Percentiles rank a stretch among this genome's conserved stretches.
These are phyloP conservation scores for Penaeus indicus DNA, from an alignment of 1,140 invertebrate species.

Conservation along the genomic window DNA sequence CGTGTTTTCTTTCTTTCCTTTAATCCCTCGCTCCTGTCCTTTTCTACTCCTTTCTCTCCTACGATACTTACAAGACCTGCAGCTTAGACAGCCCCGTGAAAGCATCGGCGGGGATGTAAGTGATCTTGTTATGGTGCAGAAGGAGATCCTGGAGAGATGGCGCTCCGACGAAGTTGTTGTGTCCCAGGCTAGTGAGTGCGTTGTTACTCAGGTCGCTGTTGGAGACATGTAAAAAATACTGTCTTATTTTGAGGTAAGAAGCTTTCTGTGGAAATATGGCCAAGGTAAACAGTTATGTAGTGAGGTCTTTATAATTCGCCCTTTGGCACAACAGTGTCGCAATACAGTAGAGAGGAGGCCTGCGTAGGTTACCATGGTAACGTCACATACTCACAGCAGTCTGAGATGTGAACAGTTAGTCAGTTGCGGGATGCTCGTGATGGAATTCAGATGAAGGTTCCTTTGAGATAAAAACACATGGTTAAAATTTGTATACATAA, in stretches of 20 bases:
- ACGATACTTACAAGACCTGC: slow-evolving; percentile 85
- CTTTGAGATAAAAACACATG: slow-evolving; percentile 37
- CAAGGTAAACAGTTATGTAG: neutral
- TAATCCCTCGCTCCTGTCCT: neutral
- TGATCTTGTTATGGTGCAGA: slow-evolving; percentile 85
- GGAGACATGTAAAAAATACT: neutral
- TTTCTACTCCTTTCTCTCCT: slow-evolving; percentile 11
- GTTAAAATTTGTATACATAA: neutral
- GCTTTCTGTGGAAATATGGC: slow-evolving; percentile 33
- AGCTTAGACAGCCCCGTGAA: slow-evolving; percentile 85
- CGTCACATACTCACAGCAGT: slow-evolving; percentile 71
- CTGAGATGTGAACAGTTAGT: slow-evolving; percentile 74
- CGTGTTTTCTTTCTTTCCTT: neutral
- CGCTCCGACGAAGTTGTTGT: slow-evolving; percentile 79
- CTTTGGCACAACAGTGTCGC: neutral
- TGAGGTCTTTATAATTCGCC: slow-evolving; percentile 18
- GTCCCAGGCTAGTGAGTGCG: slow-evolving; percentile 79
- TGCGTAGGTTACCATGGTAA: slow-evolving; percentile 68
- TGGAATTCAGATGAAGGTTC: slow-evolving; percentile 60
- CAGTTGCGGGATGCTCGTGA: slow-evolving; percentile 79
- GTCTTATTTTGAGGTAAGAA: neutral
- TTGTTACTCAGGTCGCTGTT: slow-evolving; percentile 90
- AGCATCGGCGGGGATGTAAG: slow-evolving; percentile 80
- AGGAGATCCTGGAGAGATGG: slow-evolving; percentile 86
- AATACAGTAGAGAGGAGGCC: neutral